Percentiles rank a stretch among this genome's conserved stretches.
Conservation (phyloP, 53 echinoderm and acorn worm species). For the Hippasteria phrygiana region DNA sequence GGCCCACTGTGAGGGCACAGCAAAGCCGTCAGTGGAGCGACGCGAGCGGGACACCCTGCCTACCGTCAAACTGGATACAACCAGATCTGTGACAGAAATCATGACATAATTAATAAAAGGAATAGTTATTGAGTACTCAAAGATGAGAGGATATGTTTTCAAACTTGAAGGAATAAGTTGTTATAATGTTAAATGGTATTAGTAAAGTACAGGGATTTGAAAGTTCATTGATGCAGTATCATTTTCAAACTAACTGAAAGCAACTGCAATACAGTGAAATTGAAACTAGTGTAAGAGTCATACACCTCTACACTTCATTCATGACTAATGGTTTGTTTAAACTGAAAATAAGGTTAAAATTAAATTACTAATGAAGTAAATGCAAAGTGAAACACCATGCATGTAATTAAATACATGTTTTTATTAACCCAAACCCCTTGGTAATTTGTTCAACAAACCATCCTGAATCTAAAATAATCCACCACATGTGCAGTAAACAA, state of each 20-base stretch:
- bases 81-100: slow-evolving; percentile 56
- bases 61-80: slow-evolving; percentile 66
- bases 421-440: too few species aligned
- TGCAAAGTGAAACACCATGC: too few species aligned
- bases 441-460: too few species aligned
- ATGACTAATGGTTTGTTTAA: too few species aligned
- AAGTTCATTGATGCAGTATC: background rate
- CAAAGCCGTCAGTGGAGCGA: slow-evolving; percentile 40
- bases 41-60: slow-evolving; percentile 53
- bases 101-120: background rate
- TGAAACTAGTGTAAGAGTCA: background rate
- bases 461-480: too few species aligned
- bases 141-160: background rate
- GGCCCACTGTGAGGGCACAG: slow-evolving; percentile 5
- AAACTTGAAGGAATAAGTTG: too few species aligned
- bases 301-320: too few species aligned
- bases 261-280: background rate
- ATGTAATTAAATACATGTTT: too few species aligned
- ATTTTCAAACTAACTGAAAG: background rate
- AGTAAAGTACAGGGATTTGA: background rate
- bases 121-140: background rate
- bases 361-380: too few species aligned
- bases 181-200: background rate
- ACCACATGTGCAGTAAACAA: too few species aligned
- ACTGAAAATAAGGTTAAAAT: too few species aligned